Percentiles rank a stretch among this genome's conserved stretches.
These are phyloP conservation scores for Candidula unifasciata DNA, from an alignment of 2,888 invertebrate genomes.

Conservation along the genomic window DNA sequence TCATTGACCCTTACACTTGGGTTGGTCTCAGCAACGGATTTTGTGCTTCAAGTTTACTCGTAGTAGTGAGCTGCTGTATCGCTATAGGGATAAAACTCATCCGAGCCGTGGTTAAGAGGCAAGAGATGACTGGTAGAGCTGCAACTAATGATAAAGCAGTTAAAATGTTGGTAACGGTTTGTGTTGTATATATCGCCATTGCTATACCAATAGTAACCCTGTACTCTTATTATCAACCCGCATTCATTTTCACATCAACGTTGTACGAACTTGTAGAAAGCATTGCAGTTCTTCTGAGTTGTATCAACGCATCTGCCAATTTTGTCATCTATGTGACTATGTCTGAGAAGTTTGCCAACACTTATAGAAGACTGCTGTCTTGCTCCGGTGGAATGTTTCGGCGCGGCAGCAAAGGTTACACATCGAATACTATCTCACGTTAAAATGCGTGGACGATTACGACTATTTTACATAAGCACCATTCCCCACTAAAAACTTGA, in stretches of 20 bases:
- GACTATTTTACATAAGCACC: too few species aligned
- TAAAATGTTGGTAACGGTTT: conserved; percentile 34
- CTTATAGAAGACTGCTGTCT: neutral
- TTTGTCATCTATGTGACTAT: conserved; percentile 35
- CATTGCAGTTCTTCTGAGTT: neutral
- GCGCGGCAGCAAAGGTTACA: neutral
- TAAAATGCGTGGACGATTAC: too few species aligned
- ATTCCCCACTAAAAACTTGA: too few species aligned
- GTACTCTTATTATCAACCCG: conserved; percentile 35
- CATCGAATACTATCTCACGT: too few species aligned
- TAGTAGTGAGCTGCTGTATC: conserved; percentile 20
- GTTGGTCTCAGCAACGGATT: conserved; percentile 27
- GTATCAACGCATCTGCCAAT: conserved; percentile 23
- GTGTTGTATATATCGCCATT: conserved; percentile 4
- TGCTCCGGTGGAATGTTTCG: neutral
- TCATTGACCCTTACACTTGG: conserved; percentile 27
- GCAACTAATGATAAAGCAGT: conserved; percentile 12
- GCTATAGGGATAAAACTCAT: conserved; percentile 22
- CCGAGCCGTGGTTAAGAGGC: neutral
- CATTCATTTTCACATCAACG: conserved; percentile 12
- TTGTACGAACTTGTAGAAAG: neutral
- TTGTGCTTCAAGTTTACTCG: conserved; percentile 8
- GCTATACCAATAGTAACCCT: conserved; percentile 21
- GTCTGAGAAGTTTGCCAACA: conserved; percentile 33
- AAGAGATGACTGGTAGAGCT: neutral